Evolutionary conservation across 2,113 vertebrate species (phyloP).

Genomic region (Pterocles gutturalis): DNA sequence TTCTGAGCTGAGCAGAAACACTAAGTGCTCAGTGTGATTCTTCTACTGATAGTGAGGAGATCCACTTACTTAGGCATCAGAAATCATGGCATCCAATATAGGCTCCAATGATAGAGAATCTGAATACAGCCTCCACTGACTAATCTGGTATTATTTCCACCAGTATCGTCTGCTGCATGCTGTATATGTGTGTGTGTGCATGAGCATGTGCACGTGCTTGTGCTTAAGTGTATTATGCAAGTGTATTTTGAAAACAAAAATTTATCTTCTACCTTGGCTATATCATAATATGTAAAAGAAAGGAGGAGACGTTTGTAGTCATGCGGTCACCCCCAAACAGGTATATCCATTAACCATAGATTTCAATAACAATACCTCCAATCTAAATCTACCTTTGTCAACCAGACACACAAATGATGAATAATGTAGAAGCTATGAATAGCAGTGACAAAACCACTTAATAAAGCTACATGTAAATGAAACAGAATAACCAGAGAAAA

Average conservation of each 20-base stretch:
- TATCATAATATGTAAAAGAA: neutral
- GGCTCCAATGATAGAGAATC: neutral
- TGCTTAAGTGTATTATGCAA: neutral
- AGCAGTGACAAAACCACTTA: neutral
- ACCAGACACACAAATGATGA: neutral
- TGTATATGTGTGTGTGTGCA: neutral
- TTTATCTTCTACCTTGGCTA: neutral
- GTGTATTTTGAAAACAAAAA: neutral
- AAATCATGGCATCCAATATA: neutral
- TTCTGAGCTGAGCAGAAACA: neutral
- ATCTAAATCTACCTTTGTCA: neutral
- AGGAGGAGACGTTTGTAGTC: neutral
- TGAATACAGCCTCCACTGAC: neutral
- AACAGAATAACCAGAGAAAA: neutral
- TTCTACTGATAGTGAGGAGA: neutral
- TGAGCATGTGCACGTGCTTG: fast-evolving
- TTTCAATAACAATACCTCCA: neutral
- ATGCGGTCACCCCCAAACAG: neutral
- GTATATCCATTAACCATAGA: neutral
- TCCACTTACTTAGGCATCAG: neutral
- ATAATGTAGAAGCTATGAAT: neutral
- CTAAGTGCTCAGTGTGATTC: neutral
- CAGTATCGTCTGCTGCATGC: neutral
- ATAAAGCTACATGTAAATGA: neutral
- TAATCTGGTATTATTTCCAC: neutral